Evolutionary conservation across 2,113 vertebrate species (phyloP).

Genomic region (Microcebus tavaratra): DNA sequence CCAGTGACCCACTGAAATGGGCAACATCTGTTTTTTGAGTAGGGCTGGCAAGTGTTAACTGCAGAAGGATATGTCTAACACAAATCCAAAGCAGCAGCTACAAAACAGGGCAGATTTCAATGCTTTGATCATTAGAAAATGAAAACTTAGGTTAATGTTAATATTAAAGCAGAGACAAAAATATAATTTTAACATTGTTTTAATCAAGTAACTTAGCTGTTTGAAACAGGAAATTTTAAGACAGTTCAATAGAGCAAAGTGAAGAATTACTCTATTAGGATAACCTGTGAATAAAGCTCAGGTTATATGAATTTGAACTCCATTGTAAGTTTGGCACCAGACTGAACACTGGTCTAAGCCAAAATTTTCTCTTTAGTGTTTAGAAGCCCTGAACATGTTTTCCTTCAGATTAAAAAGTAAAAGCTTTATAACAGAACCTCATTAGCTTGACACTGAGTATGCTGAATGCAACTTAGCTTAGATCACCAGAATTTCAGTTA

Average conservation of each 20-base stretch:
- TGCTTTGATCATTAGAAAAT: background rate
- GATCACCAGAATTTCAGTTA: background rate
- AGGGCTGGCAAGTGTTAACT: fast-evolving
- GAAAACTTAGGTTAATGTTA: background rate
- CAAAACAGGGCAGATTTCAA: background rate
- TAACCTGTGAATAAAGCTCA: conserved; percentile 6
- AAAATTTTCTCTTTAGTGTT: conserved; percentile 38
- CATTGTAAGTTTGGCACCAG: conserved; percentile 55
- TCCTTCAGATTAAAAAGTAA: background rate
- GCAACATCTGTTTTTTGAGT: background rate
- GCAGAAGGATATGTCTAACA: background rate
- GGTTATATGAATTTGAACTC: conserved; percentile 1
- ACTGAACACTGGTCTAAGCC: conserved; percentile 52
- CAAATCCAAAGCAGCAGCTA: background rate
- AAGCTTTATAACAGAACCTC: background rate
- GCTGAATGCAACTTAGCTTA: background rate
- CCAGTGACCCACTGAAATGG: background rate
- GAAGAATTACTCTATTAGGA: conserved; percentile 40
- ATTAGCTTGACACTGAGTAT: background rate
- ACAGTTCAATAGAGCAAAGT: conserved; percentile 57
- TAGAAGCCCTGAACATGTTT: background rate
- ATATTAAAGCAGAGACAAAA: conserved; percentile 65
- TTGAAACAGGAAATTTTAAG: conserved; percentile 65
- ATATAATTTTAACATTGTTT: conserved; percentile 65
- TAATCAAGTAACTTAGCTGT: conserved; percentile 76